Evolutionary conservation across 1,140 invertebrate species (phyloP), one percentile per base, ranked within the genome.

Genomic region (Drosophila leontia): DNA sequence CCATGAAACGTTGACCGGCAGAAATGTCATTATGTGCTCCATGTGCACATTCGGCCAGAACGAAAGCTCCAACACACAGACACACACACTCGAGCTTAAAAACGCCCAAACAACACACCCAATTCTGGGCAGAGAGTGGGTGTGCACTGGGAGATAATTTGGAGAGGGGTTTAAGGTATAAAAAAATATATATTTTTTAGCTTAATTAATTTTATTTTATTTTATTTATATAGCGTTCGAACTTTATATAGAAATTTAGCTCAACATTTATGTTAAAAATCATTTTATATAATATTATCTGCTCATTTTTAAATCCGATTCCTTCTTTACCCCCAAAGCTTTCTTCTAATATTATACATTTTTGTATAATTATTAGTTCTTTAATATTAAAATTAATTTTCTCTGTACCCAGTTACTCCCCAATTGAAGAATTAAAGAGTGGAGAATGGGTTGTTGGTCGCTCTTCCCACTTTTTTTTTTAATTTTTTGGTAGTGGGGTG

Each of bases 1-100:
- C 81, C 84, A 90, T 88, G 84, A 88, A 87, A 88, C 83, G 83
- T 75, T 75, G 62, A 77, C 80, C 80, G 68, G 44, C 65, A 58
- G 41, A 86, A 85, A 85, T 87, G 82, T 86, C 75, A 87, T 85
- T 85, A 84, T 84, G 74, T 75, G 78, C 70, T 15, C 51, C 82
- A 53, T 82, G 68, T 82, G 82, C 63, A 86, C 83, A 86, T 88
- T 88, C 76, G 85, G 74, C 67, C 84, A 87, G 74, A 84, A 87
- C 81, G 82, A 78, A 59, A 75, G 83, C 71, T 48, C 65, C 60
- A 51, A n/a, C 56, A 19, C 48, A 58, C 35, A 19, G 42, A 58
- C 64, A 53, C 53, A 44, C 51, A 15, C 7, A 48, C 48, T 11
- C 23, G 23, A 5, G 44, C 34, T 56, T 17, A n/a, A 41, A 19